Conservation (phyloP, 2,797 vertebrate species). For the Apodemus agrarius region DNA sequence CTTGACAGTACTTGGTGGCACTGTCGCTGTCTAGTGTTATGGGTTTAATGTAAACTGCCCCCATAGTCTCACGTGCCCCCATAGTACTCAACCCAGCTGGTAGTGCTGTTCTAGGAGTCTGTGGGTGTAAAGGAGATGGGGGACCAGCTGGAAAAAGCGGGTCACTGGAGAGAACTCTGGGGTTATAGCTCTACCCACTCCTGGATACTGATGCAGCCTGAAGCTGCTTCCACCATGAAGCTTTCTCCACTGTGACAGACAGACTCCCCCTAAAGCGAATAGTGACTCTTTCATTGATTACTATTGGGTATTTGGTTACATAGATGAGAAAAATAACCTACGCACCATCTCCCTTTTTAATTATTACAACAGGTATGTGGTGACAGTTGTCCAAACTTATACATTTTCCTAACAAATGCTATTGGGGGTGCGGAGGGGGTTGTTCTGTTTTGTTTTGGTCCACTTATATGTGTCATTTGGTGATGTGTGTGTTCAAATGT, state of each 20-base stretch:
- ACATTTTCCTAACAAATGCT: neutral
- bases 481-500: neutral
- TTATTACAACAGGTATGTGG: too few species aligned
- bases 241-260: neutral
- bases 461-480: neutral
- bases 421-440: too few species aligned
- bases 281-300: too few species aligned
- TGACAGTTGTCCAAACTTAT: accelerated
- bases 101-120: neutral
- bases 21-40: neutral
- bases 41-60: neutral
- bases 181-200: neutral
- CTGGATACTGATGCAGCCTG: neutral
- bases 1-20: neutral
- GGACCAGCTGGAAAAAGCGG: neutral
- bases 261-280: neutral
- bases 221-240: neutral
- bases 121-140: neutral
- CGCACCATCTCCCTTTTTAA: neutral
- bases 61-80: neutral
- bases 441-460: too few species aligned
- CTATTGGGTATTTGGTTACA: neutral
- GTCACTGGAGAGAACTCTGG: neutral
- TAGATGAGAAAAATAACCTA: neutral
- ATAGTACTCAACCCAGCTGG: too few species aligned